phyloP scores from a whole-genome alignment of 2,113 vertebrate genomes.

The Ibidorhyncha struthersii region DNA sequence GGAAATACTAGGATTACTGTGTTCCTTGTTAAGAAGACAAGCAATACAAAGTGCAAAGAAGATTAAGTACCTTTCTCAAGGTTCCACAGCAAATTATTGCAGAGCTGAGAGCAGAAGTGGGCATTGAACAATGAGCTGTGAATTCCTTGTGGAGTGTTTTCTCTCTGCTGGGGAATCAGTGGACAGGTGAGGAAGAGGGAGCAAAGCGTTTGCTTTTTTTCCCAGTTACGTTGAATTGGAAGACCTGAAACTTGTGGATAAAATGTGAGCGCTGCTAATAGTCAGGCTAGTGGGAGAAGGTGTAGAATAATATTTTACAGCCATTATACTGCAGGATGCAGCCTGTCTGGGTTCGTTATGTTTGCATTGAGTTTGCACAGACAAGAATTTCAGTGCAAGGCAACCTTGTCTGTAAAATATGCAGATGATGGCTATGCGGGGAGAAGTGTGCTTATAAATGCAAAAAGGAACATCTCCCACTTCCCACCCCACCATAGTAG shows the following conservation, averaged over 20 bases:
- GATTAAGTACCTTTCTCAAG: neutral
- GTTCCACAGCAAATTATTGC: neutral
- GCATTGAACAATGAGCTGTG: neutral
- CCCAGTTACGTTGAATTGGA: neutral
- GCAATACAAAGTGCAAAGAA: neutral
- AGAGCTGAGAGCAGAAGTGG: neutral
- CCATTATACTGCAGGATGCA: neutral
- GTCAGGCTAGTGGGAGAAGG: neutral
- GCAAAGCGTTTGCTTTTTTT: neutral
- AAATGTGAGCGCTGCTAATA: neutral
- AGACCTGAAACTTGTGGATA: neutral
- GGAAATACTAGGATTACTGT: neutral
- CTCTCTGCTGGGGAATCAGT: neutral
- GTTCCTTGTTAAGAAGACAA: neutral
- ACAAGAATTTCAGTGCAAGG: neutral
- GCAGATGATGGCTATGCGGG: neutral
- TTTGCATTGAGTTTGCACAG: neutral
- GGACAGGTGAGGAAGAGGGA: neutral
- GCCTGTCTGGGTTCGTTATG: neutral
- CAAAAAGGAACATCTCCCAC: neutral
- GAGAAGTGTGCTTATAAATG: neutral
- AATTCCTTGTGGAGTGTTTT: neutral
- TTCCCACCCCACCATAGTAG: neutral
- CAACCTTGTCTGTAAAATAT: conserved; percentile 16
- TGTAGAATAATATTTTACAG: neutral